Base-by-base conservation (phyloP, 2,797 vertebrate genomes). In the Esox lucius region DNA sequence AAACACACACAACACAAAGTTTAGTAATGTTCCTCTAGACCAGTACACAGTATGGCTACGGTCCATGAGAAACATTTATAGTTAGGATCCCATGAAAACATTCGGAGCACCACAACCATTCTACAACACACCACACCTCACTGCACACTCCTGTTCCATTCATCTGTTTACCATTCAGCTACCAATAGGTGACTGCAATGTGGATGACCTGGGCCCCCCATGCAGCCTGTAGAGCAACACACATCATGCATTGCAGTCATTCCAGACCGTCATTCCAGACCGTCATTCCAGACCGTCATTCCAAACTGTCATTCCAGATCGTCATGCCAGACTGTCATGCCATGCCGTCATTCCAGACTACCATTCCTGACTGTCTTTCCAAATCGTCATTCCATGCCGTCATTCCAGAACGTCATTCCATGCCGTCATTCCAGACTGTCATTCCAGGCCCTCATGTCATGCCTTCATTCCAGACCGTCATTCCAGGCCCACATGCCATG, bases 1-100 rank as follows among this genome's bases (percentile, higher is more conserved):
- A 93, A 96, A 97, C 92, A 96, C 61, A 91, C 51, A 73, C 72
- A 75, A 73, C 56, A 73, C n/a, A 64, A 22, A 46, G 48, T 48
- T 39, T 46, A 28, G 51, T 51, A 17, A 9, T 17, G 16, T 51
- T 51, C 17, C 17, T 51, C 49, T 39, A 65, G 17, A 73, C 49
- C 51, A 69, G 7, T 39, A 39, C 39, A 3, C 35, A 35, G 4
- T 39, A 39, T 39, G 35, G 35, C 7, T 39, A 39, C 39, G 35
- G 0, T 39, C 35, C 35, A 39, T 5, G 4, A 8, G 7, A 39
- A 39, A 39, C 35, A 6, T 39, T 1, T 39, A 3, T 6, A 5
- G 35, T 3, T 39, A 39, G 4, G 35, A 1, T 39, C 5, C 35
- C 5, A 35, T 3, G 35, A 39, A 39, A 39, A 39, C 35, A 39